These are phyloP conservation scores for Mnemiopsis leidyi DNA, from an alignment of 37 sponge, comb jelly and placozoan genomes.

Conservation along the genomic window DNA sequence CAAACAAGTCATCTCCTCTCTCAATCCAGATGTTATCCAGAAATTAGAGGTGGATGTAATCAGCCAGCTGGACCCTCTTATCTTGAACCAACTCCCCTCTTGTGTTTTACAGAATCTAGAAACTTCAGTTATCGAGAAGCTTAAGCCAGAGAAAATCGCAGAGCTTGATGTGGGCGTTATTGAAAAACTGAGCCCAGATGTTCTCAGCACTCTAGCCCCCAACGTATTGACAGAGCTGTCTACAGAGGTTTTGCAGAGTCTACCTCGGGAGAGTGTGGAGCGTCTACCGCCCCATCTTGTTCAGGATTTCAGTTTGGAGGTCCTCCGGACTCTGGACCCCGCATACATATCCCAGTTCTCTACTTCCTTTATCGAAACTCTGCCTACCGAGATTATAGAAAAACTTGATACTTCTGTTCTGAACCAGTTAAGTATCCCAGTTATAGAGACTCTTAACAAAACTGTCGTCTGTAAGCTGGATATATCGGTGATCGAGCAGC, in stretches of 20 bases:
- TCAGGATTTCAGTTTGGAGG: not conserved
- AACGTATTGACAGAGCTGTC: not conserved
- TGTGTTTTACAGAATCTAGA: slow-evolving; percentile 4
- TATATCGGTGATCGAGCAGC: slow-evolving; percentile 39
- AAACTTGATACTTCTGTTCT: not conserved
- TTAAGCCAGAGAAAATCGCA: not conserved
- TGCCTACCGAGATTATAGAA: slow-evolving; percentile 35
- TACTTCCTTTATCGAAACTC: not conserved
- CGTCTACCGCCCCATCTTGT: not conserved
- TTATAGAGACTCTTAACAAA: not conserved
- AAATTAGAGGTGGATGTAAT: not conserved
- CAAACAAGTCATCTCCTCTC: not conserved
- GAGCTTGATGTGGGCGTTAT: not conserved
- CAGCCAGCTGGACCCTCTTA: not conserved
- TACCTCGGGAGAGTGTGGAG: not conserved
- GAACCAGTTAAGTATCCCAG: slow-evolving; percentile 26
- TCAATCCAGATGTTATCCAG: not conserved
- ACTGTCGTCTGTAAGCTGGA: slow-evolving; percentile 23
- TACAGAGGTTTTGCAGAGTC: not conserved
- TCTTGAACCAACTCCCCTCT: not conserved
- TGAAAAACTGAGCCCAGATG: not conserved
- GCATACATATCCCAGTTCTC: not conserved
- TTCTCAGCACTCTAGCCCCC: not conserved
- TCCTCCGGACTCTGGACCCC: not conserved
- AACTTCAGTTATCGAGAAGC: not conserved